Evolutionary conservation across 2,797 vertebrate species (phyloP).

Genomic region (Geotrypetes seraphini): DNA sequence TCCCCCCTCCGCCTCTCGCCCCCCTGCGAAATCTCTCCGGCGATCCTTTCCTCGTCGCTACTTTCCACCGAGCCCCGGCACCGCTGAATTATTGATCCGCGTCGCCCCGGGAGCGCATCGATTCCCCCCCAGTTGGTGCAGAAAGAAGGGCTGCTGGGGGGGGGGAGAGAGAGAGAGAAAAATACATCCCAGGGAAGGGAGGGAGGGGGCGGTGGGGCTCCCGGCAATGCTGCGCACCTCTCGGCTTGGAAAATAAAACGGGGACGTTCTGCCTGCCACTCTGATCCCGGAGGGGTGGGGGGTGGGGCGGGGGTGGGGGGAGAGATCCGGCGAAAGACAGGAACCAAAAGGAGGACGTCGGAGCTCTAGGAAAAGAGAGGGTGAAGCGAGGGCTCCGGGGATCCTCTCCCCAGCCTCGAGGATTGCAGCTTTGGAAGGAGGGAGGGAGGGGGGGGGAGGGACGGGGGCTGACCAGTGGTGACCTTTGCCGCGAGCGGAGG

Average conservation of each 20-base stretch:
- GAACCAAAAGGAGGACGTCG: background rate
- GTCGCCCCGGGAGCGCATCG: background rate
- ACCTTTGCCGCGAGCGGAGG: slow-evolving; percentile 50
- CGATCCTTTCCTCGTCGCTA: too few relatives aligned
- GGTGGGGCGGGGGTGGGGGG: too few relatives aligned
- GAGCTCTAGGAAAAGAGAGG: slow-evolving; percentile 10
- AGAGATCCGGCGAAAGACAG: background rate
- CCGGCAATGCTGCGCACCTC: slow-evolving; percentile 7
- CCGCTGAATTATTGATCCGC: slow-evolving; percentile 2
- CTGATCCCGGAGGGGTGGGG: slow-evolving; percentile 10
- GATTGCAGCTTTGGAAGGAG: slow-evolving; percentile 33
- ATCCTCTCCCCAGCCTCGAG: slow-evolving; percentile 2
- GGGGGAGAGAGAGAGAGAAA: slow-evolving; percentile 10
- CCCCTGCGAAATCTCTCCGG: too few relatives aligned
- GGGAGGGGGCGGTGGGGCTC: too few relatives aligned
- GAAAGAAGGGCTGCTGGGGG: too few relatives aligned
- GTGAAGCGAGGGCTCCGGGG: background rate
- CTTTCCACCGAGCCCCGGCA: too few relatives aligned
- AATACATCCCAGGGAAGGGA: background rate
- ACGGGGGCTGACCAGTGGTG: slow-evolving; percentile 41
- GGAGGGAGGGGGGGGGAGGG: slow-evolving; percentile 44
- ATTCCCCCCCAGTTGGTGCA: slow-evolving; percentile 30
- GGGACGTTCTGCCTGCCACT: slow-evolving; percentile 3
- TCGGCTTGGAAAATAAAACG: too few relatives aligned
- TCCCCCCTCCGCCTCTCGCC: background rate